Percentiles rank a stretch among this genome's conserved stretches.
phyloP scores from a whole-genome alignment of 2,888 invertebrate species.

The Drosophila koepferae region DNA sequence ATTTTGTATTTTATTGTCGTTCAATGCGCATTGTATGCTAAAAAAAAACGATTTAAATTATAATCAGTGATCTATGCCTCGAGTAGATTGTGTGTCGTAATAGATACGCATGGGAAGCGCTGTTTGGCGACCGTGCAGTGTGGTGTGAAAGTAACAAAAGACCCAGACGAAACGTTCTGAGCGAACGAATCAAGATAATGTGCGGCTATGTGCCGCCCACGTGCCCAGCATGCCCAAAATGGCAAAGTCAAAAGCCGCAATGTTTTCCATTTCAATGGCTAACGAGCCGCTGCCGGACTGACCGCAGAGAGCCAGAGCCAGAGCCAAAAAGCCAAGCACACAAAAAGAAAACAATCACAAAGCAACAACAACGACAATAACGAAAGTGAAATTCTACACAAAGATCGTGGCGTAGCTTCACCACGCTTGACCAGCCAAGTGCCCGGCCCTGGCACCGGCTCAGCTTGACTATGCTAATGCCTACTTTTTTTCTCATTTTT shows the following conservation, averaged over 20 bases:
- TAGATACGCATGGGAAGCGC: constrained; percentile 11
- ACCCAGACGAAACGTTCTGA: constrained; percentile 35
- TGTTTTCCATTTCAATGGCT: constrained; percentile 74
- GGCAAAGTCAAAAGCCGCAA: constrained; percentile 40
- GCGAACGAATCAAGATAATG: constrained; percentile 29
- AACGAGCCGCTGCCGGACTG: constrained; percentile 24
- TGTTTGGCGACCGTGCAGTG: not conserved
- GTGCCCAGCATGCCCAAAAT: constrained; percentile 66
- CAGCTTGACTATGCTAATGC: constrained; percentile 60
- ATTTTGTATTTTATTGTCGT: constrained; percentile 6
- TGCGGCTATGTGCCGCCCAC: constrained; percentile 62
- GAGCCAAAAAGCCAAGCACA: constrained; percentile 35
- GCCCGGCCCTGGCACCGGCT: constrained; percentile 47
- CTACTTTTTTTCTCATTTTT: constrained; percentile 1
- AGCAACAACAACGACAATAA: constrained; percentile 48
- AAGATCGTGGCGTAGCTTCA: constrained; percentile 63
- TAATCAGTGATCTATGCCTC: constrained; percentile 38
- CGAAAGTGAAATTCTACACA: constrained; percentile 81
- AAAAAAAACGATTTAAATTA: constrained; percentile 59
- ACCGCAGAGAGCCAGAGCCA: constrained; percentile 54
- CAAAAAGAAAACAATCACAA: constrained; percentile 68
- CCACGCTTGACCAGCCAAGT: constrained; percentile 74
- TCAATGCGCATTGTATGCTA: constrained; percentile 49
- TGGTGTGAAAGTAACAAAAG: constrained; percentile 45
- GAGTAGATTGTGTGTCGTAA: constrained; percentile 38